Percentiles rank a stretch among this genome's conserved stretches.
phyloP scores from a whole-genome alignment of 2,888 invertebrate genomes.

The Folsomia manolachei region DNA sequence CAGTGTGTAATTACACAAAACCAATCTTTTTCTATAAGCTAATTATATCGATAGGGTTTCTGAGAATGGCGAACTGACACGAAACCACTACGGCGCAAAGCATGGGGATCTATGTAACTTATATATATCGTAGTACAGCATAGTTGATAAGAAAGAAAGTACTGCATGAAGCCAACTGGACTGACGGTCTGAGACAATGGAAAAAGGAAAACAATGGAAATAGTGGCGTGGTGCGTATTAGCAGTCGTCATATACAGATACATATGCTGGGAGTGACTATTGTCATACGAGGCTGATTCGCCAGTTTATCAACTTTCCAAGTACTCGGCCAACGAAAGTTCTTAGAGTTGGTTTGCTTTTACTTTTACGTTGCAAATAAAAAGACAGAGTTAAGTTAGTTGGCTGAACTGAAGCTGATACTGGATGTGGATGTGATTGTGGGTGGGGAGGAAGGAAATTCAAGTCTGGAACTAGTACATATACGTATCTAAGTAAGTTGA shows the following conservation, averaged over 20 bases:
- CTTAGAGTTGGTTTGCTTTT: constrained; percentile 20
- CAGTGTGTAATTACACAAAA: constrained; percentile 15
- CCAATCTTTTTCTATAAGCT: constrained; percentile 16
- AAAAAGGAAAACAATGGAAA: not conserved
- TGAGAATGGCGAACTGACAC: not conserved
- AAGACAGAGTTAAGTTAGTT: constrained; percentile 19
- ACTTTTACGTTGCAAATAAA: constrained; percentile 13
- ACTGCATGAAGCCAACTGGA: not conserved
- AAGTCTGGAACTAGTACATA: not conserved
- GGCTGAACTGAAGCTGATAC: no score
- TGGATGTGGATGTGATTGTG: not conserved
- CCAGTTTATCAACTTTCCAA: not conserved
- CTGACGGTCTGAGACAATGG: not conserved
- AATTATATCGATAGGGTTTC: constrained; percentile 10
- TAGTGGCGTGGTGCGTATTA: not conserved
- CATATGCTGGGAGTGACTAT: not conserved
- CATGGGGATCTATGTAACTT: no score
- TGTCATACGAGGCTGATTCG: not conserved
- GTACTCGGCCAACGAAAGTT: constrained; percentile 6
- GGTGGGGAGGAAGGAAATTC: constrained; percentile 17
- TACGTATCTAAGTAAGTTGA: not conserved
- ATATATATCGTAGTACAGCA: no score
- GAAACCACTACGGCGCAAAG: constrained; percentile 8
- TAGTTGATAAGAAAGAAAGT: not conserved
- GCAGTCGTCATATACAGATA: no score